Conservation (phyloP, 92 coral and sea anemone genomes). For the Chrysogorgia sp. region DNA sequence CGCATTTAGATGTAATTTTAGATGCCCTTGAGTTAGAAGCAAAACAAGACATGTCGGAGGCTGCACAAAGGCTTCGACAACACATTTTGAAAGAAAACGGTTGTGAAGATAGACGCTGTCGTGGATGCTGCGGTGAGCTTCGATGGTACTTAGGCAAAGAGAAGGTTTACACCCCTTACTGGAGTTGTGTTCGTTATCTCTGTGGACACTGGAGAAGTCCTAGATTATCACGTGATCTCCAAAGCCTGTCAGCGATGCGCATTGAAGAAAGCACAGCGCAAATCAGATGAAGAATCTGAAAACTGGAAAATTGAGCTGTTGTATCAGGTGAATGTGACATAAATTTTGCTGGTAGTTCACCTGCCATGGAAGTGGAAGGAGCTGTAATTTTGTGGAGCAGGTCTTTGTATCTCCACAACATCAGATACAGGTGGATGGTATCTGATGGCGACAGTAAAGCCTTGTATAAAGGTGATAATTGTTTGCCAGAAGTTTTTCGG, state of each 20-base stretch:
- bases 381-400: no score
- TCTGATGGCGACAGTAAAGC: no score
- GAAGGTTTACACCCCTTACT: neutral
- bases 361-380: no score
- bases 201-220: no score
- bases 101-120: neutral
- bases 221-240: neutral
- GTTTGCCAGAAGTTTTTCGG: slow-evolving; percentile 39
- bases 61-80: neutral
- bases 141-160: no score
- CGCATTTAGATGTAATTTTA: neutral
- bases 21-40: neutral
- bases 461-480: slow-evolving; percentile 43
- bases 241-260: slow-evolving; percentile 3
- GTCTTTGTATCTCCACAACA: no score
- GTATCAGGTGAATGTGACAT: no score
- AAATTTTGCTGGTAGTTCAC: no score
- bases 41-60: neutral
- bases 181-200: no score
- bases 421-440: no score
- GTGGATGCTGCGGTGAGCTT: neutral
- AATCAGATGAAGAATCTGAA: no score
- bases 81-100: neutral
- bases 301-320: no score
- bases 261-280: slow-evolving; percentile 1